A percentile compares a stretch with the other conserved stretches of the same genome.
Evolutionary conservation across 2,888 invertebrate species (phyloP).

Genomic region (Argyresthia goedartella): DNA sequence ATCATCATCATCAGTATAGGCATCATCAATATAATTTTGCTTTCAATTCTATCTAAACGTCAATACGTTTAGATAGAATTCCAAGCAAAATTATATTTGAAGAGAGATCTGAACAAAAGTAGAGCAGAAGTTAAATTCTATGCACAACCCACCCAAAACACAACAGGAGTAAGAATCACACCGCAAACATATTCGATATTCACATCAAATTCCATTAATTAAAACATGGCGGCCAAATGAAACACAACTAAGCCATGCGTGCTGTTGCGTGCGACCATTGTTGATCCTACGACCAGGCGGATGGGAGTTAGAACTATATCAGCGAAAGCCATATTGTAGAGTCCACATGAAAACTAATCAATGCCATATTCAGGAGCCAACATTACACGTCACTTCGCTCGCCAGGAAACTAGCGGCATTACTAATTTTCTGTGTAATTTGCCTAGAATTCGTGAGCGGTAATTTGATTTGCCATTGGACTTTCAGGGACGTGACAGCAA

Average conservation of each 20-base stretch:
- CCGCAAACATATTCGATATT: background rate
- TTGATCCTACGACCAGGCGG: background rate
- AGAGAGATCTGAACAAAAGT: too few species aligned
- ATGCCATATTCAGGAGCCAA: background rate
- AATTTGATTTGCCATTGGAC: too few species aligned
- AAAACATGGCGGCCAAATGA: background rate
- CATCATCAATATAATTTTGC: too few species aligned
- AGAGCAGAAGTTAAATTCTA: background rate
- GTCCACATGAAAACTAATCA: background rate
- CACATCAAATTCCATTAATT: constrained; percentile 2
- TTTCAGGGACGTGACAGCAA: too few species aligned
- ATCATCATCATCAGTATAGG: too few species aligned
- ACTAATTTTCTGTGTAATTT: background rate
- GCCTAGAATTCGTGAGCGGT: too few species aligned
- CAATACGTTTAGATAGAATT: background rate
- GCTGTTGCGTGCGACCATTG: background rate
- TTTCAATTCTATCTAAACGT: too few species aligned
- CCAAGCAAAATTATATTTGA: background rate
- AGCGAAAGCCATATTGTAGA: background rate
- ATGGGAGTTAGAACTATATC: background rate
- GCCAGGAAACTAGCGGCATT: background rate
- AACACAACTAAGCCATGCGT: background rate
- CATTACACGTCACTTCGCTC: background rate
- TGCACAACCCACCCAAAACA: background rate
- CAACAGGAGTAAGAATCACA: background rate